Evolutionary conservation across 1,140 invertebrate genomes (phyloP).

Genomic region (Halotydeus destructor): DNA sequence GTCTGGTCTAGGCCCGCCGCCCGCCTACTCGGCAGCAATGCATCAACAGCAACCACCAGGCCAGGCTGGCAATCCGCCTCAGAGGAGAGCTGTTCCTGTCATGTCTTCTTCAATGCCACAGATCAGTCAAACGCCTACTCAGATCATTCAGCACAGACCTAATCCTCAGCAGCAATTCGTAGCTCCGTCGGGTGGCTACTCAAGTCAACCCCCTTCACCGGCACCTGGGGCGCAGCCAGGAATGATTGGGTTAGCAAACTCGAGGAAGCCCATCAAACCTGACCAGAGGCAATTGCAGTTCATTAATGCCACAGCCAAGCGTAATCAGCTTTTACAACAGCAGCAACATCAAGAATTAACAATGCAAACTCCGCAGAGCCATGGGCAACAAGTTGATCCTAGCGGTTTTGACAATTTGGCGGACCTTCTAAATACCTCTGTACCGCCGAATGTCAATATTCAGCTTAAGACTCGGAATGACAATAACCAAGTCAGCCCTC

Average conservation of each 20-base stretch:
- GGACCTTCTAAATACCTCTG: conserved; percentile 46
- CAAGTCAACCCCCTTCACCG: too few species aligned
- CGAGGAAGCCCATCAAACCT: too few species aligned
- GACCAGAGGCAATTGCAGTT: too few species aligned
- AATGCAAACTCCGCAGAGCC: conserved; percentile 34
- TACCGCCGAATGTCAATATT: conserved; percentile 23
- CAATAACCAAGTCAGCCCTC: not conserved
- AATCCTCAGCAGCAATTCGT: not conserved
- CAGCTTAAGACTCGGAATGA: conserved; percentile 25
- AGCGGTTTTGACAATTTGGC: conserved; percentile 43
- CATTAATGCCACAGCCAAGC: too few species aligned
- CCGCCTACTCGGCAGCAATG: conserved; percentile 1
- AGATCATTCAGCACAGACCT: conserved; percentile 7
- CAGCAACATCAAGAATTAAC: conserved; percentile 39
- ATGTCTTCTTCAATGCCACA: conserved; percentile 1
- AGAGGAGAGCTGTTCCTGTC: conserved; percentile 1
- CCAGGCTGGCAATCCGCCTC: not conserved
- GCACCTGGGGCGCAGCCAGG: too few species aligned
- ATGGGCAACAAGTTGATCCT: conserved; percentile 32
- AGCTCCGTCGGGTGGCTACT: not conserved
- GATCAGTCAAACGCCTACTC: not conserved
- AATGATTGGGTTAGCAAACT: too few species aligned
- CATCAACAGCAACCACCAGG: not conserved
- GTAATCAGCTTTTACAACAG: conserved; percentile 25
- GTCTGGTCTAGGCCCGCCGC: conserved; percentile 6